Evolutionary conservation across 1,140 invertebrate species (phyloP).

Genomic region (Triops longicaudatus): DNA sequence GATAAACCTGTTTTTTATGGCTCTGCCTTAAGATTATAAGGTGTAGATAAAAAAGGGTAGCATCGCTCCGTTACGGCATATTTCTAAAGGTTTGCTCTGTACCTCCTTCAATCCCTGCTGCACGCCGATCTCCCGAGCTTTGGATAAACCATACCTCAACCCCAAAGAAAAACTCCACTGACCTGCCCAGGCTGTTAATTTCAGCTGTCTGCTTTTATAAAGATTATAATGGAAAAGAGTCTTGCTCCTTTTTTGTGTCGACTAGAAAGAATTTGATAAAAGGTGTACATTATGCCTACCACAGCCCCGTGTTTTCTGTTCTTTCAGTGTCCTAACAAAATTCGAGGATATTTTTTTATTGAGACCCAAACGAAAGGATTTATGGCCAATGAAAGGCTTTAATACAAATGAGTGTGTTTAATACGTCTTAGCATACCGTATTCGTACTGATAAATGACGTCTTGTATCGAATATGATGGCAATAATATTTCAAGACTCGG

Average conservation of each 20-base stretch:
- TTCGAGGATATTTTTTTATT: not conserved
- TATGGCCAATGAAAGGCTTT: too few species aligned
- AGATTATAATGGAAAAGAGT: conserved; percentile 2
- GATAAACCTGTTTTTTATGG: conserved; percentile 10
- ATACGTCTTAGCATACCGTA: too few species aligned
- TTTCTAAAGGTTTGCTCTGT: not conserved
- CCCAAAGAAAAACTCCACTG: not conserved
- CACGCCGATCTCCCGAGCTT: not conserved
- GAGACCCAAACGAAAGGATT: not conserved
- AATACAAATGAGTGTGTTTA: too few species aligned
- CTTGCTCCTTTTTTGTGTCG: conserved; percentile 26
- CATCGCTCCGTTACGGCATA: not conserved
- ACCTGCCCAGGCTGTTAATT: not conserved
- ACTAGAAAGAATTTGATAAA: conserved; percentile 17
- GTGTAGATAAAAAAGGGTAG: conserved; percentile 15
- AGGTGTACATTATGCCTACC: not conserved
- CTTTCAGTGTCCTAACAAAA: not conserved
- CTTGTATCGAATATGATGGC: not conserved
- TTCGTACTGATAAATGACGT: not conserved
- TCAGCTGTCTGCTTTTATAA: conserved; percentile 17
- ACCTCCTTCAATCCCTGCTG: not conserved
- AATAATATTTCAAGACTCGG: not conserved
- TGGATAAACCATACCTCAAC: not conserved
- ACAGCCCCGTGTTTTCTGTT: not conserved
- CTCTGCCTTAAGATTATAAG: not conserved